Conservation (phyloP, 64 coral and sea anemone species). For the Stylophora pistillata region DNA sequence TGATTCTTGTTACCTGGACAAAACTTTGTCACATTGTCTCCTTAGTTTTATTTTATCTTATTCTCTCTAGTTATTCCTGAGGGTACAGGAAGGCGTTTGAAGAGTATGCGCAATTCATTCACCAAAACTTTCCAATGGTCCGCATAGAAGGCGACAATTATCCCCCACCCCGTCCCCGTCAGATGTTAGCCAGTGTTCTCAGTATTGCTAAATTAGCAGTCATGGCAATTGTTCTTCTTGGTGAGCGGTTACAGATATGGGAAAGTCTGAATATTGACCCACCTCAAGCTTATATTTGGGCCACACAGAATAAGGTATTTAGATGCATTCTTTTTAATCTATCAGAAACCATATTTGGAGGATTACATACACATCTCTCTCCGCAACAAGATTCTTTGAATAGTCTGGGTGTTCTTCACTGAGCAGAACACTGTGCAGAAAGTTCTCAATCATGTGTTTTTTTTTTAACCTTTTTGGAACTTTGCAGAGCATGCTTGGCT, state of each 20-base stretch:
- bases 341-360: neutral
- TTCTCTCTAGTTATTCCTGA: constrained; percentile 91
- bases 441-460: too few species aligned
- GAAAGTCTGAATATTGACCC: constrained; percentile 78
- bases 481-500: too few species aligned
- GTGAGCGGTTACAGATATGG: constrained; percentile 86
- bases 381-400: too few species aligned
- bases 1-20: too few species aligned
- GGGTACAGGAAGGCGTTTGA: constrained; percentile 97
- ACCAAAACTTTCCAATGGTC: constrained; percentile 89
- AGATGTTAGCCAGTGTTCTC: constrained; percentile 78
- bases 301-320: constrained; percentile 94
- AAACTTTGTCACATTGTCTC: neutral
- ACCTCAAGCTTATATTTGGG: constrained; percentile 85
- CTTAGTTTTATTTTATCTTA: neutral
- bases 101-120: constrained; percentile 93
- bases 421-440: too few species aligned
- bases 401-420: too few species aligned
- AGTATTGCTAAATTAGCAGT: constrained; percentile 68
- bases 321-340: neutral
- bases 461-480: too few species aligned
- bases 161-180: constrained; percentile 85
- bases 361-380: too few species aligned
- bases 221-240: constrained; percentile 81
- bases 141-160: constrained; percentile 92